Conservation (phyloP, 2,888 invertebrate genomes). For the Philhelius pedissequus region DNA sequence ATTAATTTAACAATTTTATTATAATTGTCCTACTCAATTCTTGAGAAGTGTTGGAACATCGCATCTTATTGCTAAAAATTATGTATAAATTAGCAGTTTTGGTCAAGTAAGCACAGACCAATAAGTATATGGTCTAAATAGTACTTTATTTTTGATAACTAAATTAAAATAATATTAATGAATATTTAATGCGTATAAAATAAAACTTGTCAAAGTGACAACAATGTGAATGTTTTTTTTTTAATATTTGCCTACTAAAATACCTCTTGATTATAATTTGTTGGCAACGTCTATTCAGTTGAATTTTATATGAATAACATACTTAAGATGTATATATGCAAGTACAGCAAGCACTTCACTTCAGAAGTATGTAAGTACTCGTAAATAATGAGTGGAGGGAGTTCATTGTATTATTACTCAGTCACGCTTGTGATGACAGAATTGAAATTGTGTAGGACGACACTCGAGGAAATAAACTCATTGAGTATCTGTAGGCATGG, state of each 20-base stretch:
- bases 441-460: background rate
- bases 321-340: too few relatives aligned
- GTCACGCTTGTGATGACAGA: background rate
- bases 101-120: too few relatives aligned
- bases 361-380: background rate
- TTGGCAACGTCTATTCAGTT: background rate
- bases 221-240: constrained; percentile 30
- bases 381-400: background rate
- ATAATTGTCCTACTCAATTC: too few relatives aligned
- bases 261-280: background rate
- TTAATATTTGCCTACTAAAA: background rate
- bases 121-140: background rate
- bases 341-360: background rate
- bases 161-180: background rate
- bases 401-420: background rate
- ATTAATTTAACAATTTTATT: too few relatives aligned
- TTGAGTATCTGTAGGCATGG: background rate
- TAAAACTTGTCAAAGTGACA: constrained; percentile 72
- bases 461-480: background rate
- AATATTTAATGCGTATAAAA: constrained; percentile 58
- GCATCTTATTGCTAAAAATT: too few relatives aligned
- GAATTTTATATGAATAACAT: background rate
- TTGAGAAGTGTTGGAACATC: too few relatives aligned
- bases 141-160: constrained; percentile 1
- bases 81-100: too few relatives aligned